These are phyloP conservation scores for Bergia puertoricense DNA, from an alignment of 92 coral and sea anemone genomes.

Conservation along the genomic window DNA sequence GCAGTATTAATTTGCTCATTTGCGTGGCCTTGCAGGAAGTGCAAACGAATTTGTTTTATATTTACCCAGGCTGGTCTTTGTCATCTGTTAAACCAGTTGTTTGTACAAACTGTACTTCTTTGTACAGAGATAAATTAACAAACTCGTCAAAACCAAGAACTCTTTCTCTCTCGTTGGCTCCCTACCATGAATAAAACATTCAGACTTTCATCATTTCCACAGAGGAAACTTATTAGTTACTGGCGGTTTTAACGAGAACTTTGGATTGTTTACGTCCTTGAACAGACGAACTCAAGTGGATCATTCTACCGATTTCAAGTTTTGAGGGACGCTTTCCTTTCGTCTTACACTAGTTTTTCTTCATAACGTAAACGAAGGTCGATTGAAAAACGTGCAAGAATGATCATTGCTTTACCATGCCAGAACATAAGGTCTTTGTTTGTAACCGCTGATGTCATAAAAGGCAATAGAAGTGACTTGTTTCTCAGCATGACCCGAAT, in stretches of 20 bases:
- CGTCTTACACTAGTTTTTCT: background rate
- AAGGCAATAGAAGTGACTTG: slow-evolving; percentile 1
- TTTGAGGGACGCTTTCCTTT: background rate
- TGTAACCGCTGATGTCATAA: slow-evolving; percentile 12
- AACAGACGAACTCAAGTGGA: background rate
- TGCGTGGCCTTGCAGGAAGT: background rate
- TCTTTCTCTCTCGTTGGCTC: background rate
- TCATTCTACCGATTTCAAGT: background rate
- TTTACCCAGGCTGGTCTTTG: background rate
- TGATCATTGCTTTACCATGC: background rate
- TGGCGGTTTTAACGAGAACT: background rate
- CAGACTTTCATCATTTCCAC: background rate
- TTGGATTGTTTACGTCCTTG: background rate
- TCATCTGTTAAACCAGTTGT: background rate
- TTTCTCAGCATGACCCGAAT: slow-evolving; percentile 10
- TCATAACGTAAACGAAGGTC: background rate
- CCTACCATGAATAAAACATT: background rate
- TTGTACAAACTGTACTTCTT: slow-evolving; percentile 13
- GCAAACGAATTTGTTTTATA: background rate
- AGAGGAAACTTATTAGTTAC: background rate
- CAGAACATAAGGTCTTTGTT: slow-evolving; percentile 22
- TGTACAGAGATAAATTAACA: background rate
- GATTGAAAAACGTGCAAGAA: slow-evolving; percentile 31
- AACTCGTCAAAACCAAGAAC: background rate
- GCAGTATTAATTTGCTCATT: too few relatives aligned